Percentiles rank a stretch among this genome's conserved stretches.
phyloP scores from a whole-genome alignment of 1,140 invertebrate genomes.

The Euglossa dilemma region DNA sequence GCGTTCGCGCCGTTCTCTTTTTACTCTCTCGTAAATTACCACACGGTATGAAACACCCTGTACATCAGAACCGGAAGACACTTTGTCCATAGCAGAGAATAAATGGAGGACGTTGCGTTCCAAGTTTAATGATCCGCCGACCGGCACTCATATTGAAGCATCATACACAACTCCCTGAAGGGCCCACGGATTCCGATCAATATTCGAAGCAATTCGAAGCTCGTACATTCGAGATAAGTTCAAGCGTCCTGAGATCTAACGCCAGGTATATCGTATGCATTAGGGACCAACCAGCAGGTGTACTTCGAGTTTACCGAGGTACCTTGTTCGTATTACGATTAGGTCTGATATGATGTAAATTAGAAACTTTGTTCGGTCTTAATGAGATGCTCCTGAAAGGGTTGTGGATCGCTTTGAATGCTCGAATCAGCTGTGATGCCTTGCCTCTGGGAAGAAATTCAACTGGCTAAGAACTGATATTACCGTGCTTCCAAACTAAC shows the following conservation, averaged over 20 bases:
- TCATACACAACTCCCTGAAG: slow-evolving; percentile 15
- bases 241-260: background rate
- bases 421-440: background rate
- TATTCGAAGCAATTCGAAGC: slow-evolving; percentile 24
- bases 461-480: too few relatives aligned
- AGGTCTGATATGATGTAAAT: background rate
- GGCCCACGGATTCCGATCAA: slow-evolving; percentile 22
- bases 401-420: background rate
- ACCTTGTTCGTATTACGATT: slow-evolving; percentile 6
- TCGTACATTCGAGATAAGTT: slow-evolving; percentile 24
- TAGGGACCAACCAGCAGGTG: background rate
- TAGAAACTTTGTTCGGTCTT: background rate
- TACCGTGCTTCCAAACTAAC: too few relatives aligned
- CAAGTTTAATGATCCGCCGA: slow-evolving; percentile 28
- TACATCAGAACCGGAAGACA: slow-evolving; percentile 2
- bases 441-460: background rate
- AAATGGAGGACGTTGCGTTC: slow-evolving; percentile 9
- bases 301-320: background rate
- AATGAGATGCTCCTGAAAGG: background rate
- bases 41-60: background rate
- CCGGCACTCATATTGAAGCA: slow-evolving; percentile 7
- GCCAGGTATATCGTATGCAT: slow-evolving; percentile 1
- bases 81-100: background rate
- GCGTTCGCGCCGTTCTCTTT: too few relatives aligned
- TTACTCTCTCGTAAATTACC: too few relatives aligned